Evolutionary conservation across 2,113 vertebrate species (phyloP).

Genomic region (Zingel zingel): DNA sequence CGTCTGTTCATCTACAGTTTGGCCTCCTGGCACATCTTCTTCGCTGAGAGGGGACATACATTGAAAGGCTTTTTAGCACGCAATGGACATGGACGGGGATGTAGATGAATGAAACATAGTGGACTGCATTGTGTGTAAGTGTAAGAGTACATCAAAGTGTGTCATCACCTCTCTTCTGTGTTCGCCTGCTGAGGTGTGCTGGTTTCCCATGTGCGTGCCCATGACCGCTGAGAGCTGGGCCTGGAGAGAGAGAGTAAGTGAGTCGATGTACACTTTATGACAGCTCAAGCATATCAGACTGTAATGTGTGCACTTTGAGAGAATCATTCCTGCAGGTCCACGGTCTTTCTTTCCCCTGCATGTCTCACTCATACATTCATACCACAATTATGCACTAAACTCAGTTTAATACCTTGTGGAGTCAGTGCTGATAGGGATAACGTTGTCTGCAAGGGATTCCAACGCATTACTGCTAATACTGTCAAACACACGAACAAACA

Average conservation of each 20-base stretch:
- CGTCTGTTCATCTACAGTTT: conserved; percentile 58
- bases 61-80: conserved; percentile 73
- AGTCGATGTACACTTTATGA: conserved; percentile 27
- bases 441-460: conserved; percentile 57
- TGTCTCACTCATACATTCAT: conserved; percentile 3
- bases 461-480: conserved; percentile 30
- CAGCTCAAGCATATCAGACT: conserved; percentile 27
- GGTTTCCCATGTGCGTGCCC: conserved; percentile 65
- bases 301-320: conserved; percentile 5
- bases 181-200: conserved; percentile 17
- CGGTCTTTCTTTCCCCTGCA: background rate
- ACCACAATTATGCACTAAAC: conserved; percentile 12
- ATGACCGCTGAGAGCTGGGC: conserved; percentile 48
- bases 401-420: conserved; percentile 64
- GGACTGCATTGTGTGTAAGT: conserved; percentile 6
- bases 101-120: conserved; percentile 50
- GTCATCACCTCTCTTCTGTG: conserved; percentile 73
- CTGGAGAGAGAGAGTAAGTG: conserved; percentile 17
- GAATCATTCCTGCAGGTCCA: conserved; percentile 10
- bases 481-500: conserved; percentile 24
- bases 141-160: conserved; percentile 54
- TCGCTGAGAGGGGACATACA: conserved; percentile 70
- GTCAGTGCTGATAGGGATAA: conserved; percentile 62
- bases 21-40: conserved; percentile 31
- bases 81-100: conserved; percentile 48